Evolutionary conservation across 2,797 vertebrate genomes (phyloP), one percentile per base, ranked within the genome.

Genomic region (Capromys pilorides): DNA sequence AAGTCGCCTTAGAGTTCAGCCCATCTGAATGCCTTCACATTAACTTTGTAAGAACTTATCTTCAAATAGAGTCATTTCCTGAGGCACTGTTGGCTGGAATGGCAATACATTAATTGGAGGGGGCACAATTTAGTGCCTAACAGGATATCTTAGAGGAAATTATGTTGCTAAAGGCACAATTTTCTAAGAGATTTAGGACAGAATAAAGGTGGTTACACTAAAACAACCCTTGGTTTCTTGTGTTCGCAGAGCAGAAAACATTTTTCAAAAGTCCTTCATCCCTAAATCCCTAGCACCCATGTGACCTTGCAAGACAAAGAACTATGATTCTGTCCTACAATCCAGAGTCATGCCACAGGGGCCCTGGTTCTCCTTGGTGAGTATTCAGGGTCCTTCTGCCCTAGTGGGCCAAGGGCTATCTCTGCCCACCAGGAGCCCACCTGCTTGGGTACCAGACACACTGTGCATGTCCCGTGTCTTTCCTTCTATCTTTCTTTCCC

Each of bases 131-230:
- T n/a, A 79, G 86, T 24, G 14, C 6, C 2, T 26, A 92, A 62
- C 10, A 75, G 61, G 31, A 78, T 61, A 6, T 80, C 94, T 94
- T 69, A 18, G 57, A 61, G 11, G 75, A 86, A 61, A 93, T 86
- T 45, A 36, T 28, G 67, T 73, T 82, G n/a, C 31, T 28, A 86
- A 83, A 57, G 28, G 73, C 90, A 86, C 2, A 57, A 19, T 82
- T 85, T 81, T n/a, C 45, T 54, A 90, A 36, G 73, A 71, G 11
- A 49, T 61, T 57, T 64, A 77, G 69, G 6, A 81, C 28, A 11
- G 5, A 64, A 61, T 9, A 54, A 36, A 4, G 33, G 28, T n/a
- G 13, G 10, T 62, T 62, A 78, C 39, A 54, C 33, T 79, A 83
- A 80, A 62, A 83, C 31, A 91, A 39, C 0, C 36, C 11, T 78